Conservation (phyloP, 2,797 vertebrate genomes). For the Lepus townsendii region DNA sequence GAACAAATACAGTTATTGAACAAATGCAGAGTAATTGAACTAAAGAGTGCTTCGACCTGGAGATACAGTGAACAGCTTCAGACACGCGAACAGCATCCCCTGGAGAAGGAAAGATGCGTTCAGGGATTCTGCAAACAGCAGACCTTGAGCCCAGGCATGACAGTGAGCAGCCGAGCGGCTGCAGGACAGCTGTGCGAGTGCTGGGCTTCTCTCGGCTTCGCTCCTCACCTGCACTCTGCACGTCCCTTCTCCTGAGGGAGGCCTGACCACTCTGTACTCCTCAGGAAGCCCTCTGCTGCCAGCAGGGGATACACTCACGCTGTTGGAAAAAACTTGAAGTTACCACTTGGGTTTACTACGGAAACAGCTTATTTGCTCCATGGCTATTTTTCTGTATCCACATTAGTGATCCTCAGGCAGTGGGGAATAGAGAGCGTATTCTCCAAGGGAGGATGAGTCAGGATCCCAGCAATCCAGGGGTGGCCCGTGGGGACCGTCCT, state of each 20-base stretch:
- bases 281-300: neutral
- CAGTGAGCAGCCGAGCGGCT: neutral
- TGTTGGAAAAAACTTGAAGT: neutral
- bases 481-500: neutral
- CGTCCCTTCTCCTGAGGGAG: neutral
- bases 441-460: neutral
- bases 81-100: neutral
- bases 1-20: neutral
- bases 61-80: constrained; percentile 9
- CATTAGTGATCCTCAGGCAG: neutral
- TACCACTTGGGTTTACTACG: neutral
- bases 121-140: neutral
- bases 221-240: neutral
- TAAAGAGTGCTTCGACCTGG: neutral
- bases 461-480: too few species aligned
- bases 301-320: neutral
- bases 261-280: neutral
- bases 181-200: neutral
- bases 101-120: too few species aligned
- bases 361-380: neutral
- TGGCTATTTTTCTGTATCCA: neutral
- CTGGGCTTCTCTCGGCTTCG: neutral
- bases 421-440: neutral
- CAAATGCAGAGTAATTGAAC: constrained; percentile 64
- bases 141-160: neutral